Conservation (phyloP, 92 coral and sea anemone genomes). For the Porites lobata region DNA sequence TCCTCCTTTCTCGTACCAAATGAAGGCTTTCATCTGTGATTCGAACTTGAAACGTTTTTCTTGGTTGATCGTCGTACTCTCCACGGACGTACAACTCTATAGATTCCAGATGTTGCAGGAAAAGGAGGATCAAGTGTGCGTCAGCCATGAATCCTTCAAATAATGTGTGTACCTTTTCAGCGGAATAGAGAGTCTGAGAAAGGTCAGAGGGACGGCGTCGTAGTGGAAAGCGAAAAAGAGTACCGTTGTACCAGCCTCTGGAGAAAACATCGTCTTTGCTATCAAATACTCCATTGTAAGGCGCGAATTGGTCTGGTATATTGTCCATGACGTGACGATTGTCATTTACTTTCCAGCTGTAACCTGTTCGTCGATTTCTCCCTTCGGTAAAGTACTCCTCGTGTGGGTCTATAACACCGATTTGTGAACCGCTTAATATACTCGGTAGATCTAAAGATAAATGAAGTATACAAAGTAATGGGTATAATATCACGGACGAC, state of each 20-base stretch:
- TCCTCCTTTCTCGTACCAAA: slow-evolving; percentile 65
- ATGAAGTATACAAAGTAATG: neutral
- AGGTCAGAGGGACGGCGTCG: slow-evolving; percentile 67
- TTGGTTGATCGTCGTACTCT: slow-evolving; percentile 17
- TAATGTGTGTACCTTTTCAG: slow-evolving; percentile 66
- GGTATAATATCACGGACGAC: too few relatives aligned
- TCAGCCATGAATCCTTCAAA: slow-evolving; percentile 72
- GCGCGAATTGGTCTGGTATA: slow-evolving; percentile 76
- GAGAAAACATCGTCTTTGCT: slow-evolving; percentile 45
- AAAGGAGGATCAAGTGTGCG: slow-evolving; percentile 71
- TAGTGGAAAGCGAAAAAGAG: slow-evolving; percentile 83
- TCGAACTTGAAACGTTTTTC: slow-evolving; percentile 70
- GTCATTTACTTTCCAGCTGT: slow-evolving; percentile 47
- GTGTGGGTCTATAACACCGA: slow-evolving; percentile 89
- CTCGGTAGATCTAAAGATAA: slow-evolving; percentile 80
- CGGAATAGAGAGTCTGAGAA: slow-evolving; percentile 76
- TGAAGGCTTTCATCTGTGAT: slow-evolving; percentile 64
- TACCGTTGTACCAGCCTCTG: slow-evolving; percentile 59
- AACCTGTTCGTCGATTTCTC: slow-evolving; percentile 59
- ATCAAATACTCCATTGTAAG: slow-evolving; percentile 69
- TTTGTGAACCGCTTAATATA: slow-evolving; percentile 71
- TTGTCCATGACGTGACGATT: slow-evolving; percentile 8
- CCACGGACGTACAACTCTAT: slow-evolving; percentile 65
- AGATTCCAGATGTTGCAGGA: slow-evolving; percentile 72
- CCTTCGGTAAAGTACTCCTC: slow-evolving; percentile 75